Conservation (phyloP, 2,797 vertebrate genomes). For the Peromyscus eremicus region DNA sequence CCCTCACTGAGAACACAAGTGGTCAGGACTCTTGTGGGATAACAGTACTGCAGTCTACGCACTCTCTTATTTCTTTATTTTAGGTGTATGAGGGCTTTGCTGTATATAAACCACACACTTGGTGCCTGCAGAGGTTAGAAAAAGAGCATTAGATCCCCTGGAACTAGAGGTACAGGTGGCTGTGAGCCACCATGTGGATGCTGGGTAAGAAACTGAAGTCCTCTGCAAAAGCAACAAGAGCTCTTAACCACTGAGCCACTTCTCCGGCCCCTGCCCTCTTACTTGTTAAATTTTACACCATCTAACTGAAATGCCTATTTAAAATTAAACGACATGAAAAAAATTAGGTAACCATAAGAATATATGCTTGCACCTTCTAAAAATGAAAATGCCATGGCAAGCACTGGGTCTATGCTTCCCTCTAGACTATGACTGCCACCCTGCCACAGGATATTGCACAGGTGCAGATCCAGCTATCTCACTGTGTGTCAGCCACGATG, state of each 20-base stretch:
- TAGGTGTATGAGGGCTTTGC: background rate
- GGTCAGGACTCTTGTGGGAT: background rate
- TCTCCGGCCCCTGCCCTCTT: background rate
- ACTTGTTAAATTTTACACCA: background rate
- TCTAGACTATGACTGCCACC: background rate
- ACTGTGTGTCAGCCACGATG: slow-evolving; percentile 67
- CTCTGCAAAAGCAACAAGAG: background rate
- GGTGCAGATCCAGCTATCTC: background rate
- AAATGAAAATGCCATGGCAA: background rate
- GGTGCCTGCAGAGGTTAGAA: background rate
- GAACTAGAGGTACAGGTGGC: background rate
- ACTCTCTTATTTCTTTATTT: background rate
- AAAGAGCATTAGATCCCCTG: background rate
- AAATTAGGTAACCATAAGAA: background rate
- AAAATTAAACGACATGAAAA: background rate
- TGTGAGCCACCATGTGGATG: background rate
- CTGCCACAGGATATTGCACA: background rate
- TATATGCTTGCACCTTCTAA: background rate
- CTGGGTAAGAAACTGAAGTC: background rate
- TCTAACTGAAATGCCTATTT: background rate
- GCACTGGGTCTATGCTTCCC: background rate
- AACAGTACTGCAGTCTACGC: background rate
- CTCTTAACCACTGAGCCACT: background rate
- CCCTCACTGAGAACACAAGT: background rate
- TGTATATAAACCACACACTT: background rate